Base-by-base conservation (phyloP, 2,888 invertebrate species). In the Hemicrepidius hirtus region DNA sequence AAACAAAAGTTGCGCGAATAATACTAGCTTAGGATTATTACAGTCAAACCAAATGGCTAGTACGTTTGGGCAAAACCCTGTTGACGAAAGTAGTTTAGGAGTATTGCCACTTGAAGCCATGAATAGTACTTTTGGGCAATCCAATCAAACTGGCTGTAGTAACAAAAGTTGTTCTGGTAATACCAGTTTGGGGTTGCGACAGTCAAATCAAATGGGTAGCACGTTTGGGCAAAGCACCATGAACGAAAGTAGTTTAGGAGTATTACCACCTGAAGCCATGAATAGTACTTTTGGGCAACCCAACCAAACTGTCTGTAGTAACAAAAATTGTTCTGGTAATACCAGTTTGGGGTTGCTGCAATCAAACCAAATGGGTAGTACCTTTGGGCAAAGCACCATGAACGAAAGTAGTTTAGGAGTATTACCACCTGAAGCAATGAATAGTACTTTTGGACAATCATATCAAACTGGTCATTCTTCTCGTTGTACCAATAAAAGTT, bases 321-420 rank as follows among this genome's bases (percentile, higher is more conserved):
- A 40, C 40, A 40, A 13, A 24, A 24, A 5, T 24, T 24, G 24
- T 50, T 4, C n/a, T 21, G 12, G 21, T 18, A 4, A 10, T 7
- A 50, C 13, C 3, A 50, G 21, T 50, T 50, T 50, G 16, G 50
- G 50, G 21, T 9, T 24, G 16, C n/a, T 50, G 53, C 24, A n/a
- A 28, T 28, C 40, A 1, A 35, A 53, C 9, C 46, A 46, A 18
- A 46, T 46, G 46, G 6, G 10, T 28, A 28, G 53, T 12, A 10
- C 50, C 2, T 24, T 50, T 50, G 24, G 10, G 6, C 28, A 28
- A 28, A 28, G 3, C 6, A 3, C 28, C 3, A 9, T 13, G n/a
- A 10, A 41, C 10, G 10, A 41, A 12, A 41, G 41, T 9, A 13
- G 41, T 41, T 41, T 13, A 9, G 41, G 13, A 41, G 13, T 41